These are phyloP conservation scores for Australoheros scitulus DNA, from an alignment of 2,113 vertebrate species.

Conservation along the genomic window DNA sequence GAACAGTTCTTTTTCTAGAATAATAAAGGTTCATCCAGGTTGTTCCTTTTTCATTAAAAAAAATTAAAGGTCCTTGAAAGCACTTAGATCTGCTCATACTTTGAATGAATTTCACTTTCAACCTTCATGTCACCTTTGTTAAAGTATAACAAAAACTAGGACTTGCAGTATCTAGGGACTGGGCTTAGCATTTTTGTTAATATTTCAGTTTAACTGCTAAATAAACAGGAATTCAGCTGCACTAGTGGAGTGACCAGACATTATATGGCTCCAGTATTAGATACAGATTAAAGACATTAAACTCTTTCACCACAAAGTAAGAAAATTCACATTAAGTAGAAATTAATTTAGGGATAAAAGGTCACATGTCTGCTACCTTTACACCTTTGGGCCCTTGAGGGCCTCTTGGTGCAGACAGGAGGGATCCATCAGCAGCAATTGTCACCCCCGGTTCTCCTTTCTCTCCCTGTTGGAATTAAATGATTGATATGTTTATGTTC, in stretches of 20 bases:
- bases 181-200: neutral
- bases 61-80: neutral
- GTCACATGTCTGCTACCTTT: slow-evolving; percentile 60
- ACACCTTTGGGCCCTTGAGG: slow-evolving; percentile 83
- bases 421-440: slow-evolving; percentile 83
- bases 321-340: neutral
- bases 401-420: slow-evolving; percentile 77
- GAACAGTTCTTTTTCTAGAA: neutral
- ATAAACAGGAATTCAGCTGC: neutral
- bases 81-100: neutral
- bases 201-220: neutral
- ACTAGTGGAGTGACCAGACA: neutral
- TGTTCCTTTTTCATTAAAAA: neutral
- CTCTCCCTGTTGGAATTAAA: slow-evolving; percentile 81
- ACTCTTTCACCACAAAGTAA: neutral
- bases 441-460: slow-evolving; percentile 90
- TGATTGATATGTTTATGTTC: neutral
- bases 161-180: neutral
- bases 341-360: neutral
- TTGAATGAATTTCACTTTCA: neutral
- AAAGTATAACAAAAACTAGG: neutral
- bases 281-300: neutral
- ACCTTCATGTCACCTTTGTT: neutral
- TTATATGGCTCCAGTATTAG: neutral
- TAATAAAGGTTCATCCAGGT: neutral